These are phyloP conservation scores for Gortyna flavago DNA, from an alignment of 2,888 invertebrate species.

Conservation along the genomic window DNA sequence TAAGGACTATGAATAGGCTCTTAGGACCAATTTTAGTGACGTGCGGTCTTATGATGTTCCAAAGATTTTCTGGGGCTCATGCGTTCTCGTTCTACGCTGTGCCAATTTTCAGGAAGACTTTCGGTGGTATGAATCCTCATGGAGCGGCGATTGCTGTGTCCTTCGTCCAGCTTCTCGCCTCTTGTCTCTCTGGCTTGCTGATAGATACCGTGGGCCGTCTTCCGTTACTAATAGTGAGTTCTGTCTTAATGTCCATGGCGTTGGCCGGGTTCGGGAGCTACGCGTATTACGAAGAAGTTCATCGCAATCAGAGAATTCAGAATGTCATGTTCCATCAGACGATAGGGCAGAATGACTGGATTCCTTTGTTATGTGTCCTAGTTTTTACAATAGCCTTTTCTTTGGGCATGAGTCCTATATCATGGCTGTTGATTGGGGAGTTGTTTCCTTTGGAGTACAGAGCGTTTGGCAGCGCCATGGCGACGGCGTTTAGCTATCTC, in stretches of 20 bases:
- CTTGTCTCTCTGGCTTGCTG: conserved; percentile 94
- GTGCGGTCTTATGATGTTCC: conserved; percentile 97
- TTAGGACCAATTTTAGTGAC: conserved; percentile 95
- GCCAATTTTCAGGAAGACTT: conserved; percentile 95
- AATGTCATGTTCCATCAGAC: conserved; percentile 88
- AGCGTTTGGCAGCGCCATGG: conserved; percentile 96
- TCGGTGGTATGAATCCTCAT: conserved; percentile 95
- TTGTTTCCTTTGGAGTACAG: conserved; percentile 95
- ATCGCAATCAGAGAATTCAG: conserved; percentile 89
- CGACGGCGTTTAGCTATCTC: conserved; percentile 95
- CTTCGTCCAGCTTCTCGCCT: conserved; percentile 95
- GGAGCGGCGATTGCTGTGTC: conserved; percentile 96
- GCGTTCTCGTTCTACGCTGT: conserved; percentile 96
- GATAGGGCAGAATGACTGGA: conserved; percentile 93
- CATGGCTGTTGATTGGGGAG: conserved; percentile 95
- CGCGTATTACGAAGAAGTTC: conserved; percentile 94
- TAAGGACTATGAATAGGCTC: conserved; percentile 86
- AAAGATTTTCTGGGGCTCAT: conserved; percentile 95
- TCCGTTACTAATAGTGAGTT: conserved; percentile 95
- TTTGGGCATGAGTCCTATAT: conserved; percentile 96
- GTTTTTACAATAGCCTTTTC: conserved; percentile 96
- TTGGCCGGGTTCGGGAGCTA: conserved; percentile 96
- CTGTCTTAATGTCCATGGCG: conserved; percentile 96
- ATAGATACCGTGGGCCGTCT: conserved; percentile 96
- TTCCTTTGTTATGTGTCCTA: conserved; percentile 94